Base-by-base conservation (phyloP, 2,113 vertebrate genomes). In the Connochaetes taurinus region DNA sequence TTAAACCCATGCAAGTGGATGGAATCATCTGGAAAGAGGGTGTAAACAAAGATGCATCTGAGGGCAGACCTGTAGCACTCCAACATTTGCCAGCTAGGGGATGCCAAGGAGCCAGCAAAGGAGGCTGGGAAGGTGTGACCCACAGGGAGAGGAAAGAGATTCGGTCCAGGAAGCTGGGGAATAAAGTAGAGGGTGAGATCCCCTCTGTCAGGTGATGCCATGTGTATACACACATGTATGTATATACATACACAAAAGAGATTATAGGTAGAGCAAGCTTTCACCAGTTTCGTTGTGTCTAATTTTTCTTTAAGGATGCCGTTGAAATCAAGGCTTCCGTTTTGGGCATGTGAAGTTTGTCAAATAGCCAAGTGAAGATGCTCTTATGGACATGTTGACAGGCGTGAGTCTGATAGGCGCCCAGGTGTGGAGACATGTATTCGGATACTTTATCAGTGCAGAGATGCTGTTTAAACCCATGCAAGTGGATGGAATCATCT, bases 391-490 rank as follows among this genome's bases (percentile, higher is more conserved):
- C 25, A 53, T 3, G 1, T 53, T 76, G 84, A 50, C 27, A 31
- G 9, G 7, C 2, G 0, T 80, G 6, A 27, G 6, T 85, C 67
- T 45, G 40, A n/a, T 6, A 14, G 36, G 40, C 87, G 23, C 52
- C n/a, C 19, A 13, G 7, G 25, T 47, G 12, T 5, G 13, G 55
- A 85, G 29, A 40, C 13, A 16, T 0, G 16, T 6, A 23, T n/a
- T 47, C 0, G 1, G 58, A 47, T 43, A 15, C 31, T 55, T 4
- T 21, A 27, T 36, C 31, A 1, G 6, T 1, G 8, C 14, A 16
- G n/a, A 60, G 81, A 60, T 27, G 52, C 52, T 50, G 8, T 57
- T 76, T 78, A 36, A 55, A 47, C 13, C 31, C 15, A 5, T 2
- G 13, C 33, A 58, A 31, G 25, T 3, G 1, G 11, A 27, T 84